Percentiles rank a stretch among this genome's conserved stretches.
Evolutionary conservation across 2,113 vertebrate species (phyloP).

Genomic region (Engraulis encrasicolus): DNA sequence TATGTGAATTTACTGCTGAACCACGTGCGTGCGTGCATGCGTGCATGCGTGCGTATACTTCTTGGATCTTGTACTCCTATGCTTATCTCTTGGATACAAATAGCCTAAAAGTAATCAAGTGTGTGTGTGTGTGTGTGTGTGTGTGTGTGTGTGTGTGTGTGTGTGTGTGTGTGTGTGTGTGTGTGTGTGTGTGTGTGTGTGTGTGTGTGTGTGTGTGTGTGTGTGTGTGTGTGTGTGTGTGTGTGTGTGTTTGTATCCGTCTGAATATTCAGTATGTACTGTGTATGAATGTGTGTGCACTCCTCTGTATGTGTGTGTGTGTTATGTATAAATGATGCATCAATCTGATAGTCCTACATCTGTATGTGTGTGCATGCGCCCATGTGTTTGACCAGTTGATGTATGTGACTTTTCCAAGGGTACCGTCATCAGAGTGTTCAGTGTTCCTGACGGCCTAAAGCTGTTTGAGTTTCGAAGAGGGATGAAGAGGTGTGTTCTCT

Average conservation of each 20-base stretch:
- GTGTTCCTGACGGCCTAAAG: slow-evolving; percentile 86
- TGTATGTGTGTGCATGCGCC: background rate
- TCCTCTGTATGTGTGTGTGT: background rate
- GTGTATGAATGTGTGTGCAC: too few relatives aligned
- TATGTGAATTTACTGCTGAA: background rate
- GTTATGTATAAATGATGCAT: too few relatives aligned
- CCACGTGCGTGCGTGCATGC: too few relatives aligned
- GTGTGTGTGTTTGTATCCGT: background rate
- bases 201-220: background rate
- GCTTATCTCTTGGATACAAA: too few relatives aligned
- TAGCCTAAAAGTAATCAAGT: too few relatives aligned
- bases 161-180: background rate
- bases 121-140: background rate
- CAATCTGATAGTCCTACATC: too few relatives aligned
- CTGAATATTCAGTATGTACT: too few relatives aligned
- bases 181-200: background rate
- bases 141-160: background rate
- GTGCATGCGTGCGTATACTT: too few relatives aligned
- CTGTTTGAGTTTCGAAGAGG: slow-evolving; percentile 92
- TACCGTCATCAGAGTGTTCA: slow-evolving; percentile 94
- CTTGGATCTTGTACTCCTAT: too few relatives aligned
- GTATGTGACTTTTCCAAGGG: slow-evolving; percentile 78
- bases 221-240: background rate
- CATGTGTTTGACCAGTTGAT: background rate
- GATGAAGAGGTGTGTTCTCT: slow-evolving; percentile 86